Conservation (phyloP, 92 coral and sea anemone species). For the Phenganax marumi region DNA sequence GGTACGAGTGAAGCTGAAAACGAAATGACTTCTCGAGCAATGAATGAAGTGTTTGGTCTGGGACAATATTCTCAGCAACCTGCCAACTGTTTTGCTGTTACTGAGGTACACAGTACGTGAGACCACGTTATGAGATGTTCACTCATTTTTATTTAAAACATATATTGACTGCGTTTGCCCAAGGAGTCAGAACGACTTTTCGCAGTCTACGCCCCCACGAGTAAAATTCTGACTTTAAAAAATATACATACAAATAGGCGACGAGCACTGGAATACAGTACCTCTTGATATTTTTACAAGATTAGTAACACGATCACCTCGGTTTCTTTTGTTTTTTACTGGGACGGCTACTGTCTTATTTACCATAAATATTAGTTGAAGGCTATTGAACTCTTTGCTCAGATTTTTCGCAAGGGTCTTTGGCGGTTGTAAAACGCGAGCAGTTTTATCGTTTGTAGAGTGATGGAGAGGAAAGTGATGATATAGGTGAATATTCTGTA, state of each 20-base stretch:
- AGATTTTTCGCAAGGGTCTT: too few species aligned
- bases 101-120: constrained; percentile 63
- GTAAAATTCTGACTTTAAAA: not conserved
- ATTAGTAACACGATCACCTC: too few species aligned
- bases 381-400: too few species aligned
- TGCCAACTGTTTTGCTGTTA: constrained; percentile 89
- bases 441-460: constrained; percentile 11
- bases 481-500: constrained; percentile 31
- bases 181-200: too few species aligned
- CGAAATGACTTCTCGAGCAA: constrained; percentile 90
- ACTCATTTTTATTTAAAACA: not conserved
- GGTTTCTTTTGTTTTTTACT: too few species aligned
- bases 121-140: not conserved
- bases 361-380: too few species aligned
- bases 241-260: too few species aligned
- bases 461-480: constrained; percentile 60
- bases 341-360: too few species aligned
- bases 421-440: too few species aligned
- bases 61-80: constrained; percentile 93
- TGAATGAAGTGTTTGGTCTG: constrained; percentile 88
- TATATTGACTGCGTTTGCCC: not conserved
- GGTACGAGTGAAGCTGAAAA: constrained; percentile 88
- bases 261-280: too few species aligned
- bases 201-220: not conserved
- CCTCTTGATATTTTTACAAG: too few species aligned